Evolutionary conservation across 2,113 vertebrate species (phyloP).

Genomic region (Chascanopsetta lugubris): DNA sequence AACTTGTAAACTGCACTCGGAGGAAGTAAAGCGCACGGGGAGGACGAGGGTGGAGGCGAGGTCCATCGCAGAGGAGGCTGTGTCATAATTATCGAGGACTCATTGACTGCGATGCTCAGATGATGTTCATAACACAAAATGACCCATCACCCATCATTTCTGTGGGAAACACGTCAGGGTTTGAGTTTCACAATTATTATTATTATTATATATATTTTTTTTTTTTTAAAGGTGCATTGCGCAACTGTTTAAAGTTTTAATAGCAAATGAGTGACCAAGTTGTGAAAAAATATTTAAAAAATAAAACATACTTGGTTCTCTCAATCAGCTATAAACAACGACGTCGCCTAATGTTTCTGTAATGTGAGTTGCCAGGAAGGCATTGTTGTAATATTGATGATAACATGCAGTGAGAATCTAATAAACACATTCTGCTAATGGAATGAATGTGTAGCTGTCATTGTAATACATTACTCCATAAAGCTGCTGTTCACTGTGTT

Average conservation of each 20-base stretch:
- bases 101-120: background rate
- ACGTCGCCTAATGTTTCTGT: background rate
- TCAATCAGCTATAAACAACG: too few relatives aligned
- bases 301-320: too few relatives aligned
- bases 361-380: background rate
- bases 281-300: too few relatives aligned
- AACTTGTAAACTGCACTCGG: constrained; percentile 48
- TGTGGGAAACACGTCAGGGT: background rate
- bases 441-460: constrained; percentile 1
- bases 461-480: background rate
- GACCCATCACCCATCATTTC: background rate
- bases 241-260: too few relatives aligned
- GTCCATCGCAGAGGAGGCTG: background rate
- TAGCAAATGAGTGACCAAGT: too few relatives aligned
- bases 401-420: constrained; percentile 4
- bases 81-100: constrained; percentile 14
- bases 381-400: background rate
- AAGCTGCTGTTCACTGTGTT: background rate
- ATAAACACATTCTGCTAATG: constrained; percentile 5
- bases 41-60: constrained; percentile 13
- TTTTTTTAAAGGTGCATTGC: too few relatives aligned
- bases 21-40: constrained; percentile 26
- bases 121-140: background rate
- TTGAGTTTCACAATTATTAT: too few relatives aligned
- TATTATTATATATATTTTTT: too few relatives aligned